Evolutionary conservation across 2,888 invertebrate species (phyloP).

Genomic region (Eupithecia exiguata): DNA sequence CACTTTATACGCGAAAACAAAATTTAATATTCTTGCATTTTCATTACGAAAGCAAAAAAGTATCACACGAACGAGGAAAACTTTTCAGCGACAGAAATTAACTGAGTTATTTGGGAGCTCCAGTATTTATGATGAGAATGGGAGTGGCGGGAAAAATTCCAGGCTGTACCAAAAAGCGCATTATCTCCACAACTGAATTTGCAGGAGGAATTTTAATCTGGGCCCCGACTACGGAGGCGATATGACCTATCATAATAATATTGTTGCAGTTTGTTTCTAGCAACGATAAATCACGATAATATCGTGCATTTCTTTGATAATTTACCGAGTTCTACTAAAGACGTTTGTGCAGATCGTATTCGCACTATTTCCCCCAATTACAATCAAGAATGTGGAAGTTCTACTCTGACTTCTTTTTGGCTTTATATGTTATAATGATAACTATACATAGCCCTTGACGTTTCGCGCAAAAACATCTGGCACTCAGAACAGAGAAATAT

Average conservation of each 20-base stretch:
- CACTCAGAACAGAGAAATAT: too few species aligned
- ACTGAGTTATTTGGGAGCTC: conserved; percentile 32
- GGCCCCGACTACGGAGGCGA: neutral
- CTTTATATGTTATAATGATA: too few species aligned
- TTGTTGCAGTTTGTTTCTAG: neutral
- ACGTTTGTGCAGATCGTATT: neutral
- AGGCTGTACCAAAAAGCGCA: conserved; percentile 31
- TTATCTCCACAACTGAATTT: conserved; percentile 34
- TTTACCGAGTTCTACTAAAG: neutral
- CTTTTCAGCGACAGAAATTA: conserved; percentile 34
- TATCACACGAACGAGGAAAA: conserved; percentile 26
- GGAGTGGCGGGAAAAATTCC: conserved; percentile 26
- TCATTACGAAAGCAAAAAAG: conserved; percentile 26
- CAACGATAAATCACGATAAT: neutral
- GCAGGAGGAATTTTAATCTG: conserved; percentile 38
- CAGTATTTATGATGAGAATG: conserved; percentile 13
- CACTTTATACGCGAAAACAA: conserved; percentile 10
- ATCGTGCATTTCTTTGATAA: neutral
- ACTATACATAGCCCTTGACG: too few species aligned
- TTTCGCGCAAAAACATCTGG: too few species aligned
- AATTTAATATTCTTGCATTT: conserved; percentile 25
- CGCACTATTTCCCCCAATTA: neutral
- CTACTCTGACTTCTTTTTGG: too few species aligned
- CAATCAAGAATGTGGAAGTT: too few species aligned
- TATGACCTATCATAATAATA: neutral